Base-by-base conservation (phyloP, 2,888 invertebrate species). In the Rotaria magnacalcarata region DNA sequence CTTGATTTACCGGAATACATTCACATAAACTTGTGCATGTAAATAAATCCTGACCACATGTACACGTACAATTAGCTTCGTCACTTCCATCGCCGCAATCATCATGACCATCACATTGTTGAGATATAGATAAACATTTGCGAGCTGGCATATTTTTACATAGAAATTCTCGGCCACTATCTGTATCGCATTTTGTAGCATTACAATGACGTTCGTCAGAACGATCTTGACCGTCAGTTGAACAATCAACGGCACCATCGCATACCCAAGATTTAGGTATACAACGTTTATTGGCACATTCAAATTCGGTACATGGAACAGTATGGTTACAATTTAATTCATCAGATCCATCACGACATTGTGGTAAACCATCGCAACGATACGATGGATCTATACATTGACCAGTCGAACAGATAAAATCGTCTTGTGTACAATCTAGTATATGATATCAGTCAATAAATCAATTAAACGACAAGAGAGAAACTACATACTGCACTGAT, bases 71-170 rank as follows among this genome's bases (percentile, higher is more conserved):
- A 88, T 93, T 93, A 1, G 89, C 89, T 91, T 95, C 95, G 91
- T 95, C 95, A 89, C 94, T 94, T 0, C 93, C 94, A 41, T 89
- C 89, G 3, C 93, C 93, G 91, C 95, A 95, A 91, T 95, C 94
- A n/a, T 89, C 89, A 87, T 89, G 89, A n/a, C 88, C 88, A 86
- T 89, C 88, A 80, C 87, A 87, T 16, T 50, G 14, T 41, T 85
- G 74, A 0, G 87, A 3, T 8, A 87, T 54, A 43, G 87, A 84
- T 75, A 87, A 58, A 54, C 87, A 87, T 67, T 80, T 60, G 54
- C 27, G 27, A 41, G 41, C n/a, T 58, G 10, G 50, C 54, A 58
- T 41, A 52, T 84, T 50, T 50, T 84, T 10, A 34, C 84, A 84
- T 54, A 19, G 34, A 54, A 54, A 54, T 34, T 52, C 27, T n/a